phyloP scores from a whole-genome alignment of 2,888 invertebrate genomes.

The Plusia festucae region DNA sequence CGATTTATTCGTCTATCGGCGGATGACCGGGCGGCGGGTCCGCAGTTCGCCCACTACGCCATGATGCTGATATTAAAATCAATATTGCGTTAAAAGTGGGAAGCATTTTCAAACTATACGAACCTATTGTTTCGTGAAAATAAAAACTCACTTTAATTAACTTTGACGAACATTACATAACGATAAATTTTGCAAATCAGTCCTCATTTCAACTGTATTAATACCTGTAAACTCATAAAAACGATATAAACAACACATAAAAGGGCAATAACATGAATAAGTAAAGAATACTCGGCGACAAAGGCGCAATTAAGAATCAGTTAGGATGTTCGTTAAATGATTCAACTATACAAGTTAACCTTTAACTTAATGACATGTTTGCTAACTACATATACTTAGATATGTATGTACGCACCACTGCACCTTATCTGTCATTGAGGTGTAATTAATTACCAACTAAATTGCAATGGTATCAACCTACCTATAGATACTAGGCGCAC shows the following conservation, averaged over 20 bases:
- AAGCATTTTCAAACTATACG: not conserved
- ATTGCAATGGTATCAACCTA: slow-evolving; percentile 70
- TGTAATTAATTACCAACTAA: slow-evolving; percentile 86
- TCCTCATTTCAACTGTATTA: not conserved
- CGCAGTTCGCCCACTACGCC: slow-evolving; percentile 38
- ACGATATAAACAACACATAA: slow-evolving; percentile 16
- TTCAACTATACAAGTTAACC: slow-evolving; percentile 51
- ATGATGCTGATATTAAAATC: slow-evolving; percentile 18
- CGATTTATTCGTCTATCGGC: slow-evolving; percentile 78
- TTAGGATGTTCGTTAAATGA: slow-evolving; percentile 46
- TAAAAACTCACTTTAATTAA: too few species aligned
- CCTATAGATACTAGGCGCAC: slow-evolving; percentile 69
- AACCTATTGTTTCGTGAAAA: not conserved
- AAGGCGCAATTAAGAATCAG: slow-evolving; percentile 47
- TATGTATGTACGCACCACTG: slow-evolving; percentile 69
- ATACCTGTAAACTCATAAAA: not conserved
- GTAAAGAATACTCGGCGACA: slow-evolving; percentile 21
- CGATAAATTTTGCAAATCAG: not conserved
- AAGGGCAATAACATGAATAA: slow-evolving; percentile 29
- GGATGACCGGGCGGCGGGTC: slow-evolving; percentile 47
- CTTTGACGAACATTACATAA: not conserved
- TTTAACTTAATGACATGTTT: slow-evolving; percentile 54
- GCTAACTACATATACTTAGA: slow-evolving; percentile 45
- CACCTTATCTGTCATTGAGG: slow-evolving; percentile 86
- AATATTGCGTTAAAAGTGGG: slow-evolving; percentile 9